A percentile compares a stretch with the other conserved stretches of the same genome.
phyloP scores from a whole-genome alignment of 2,888 invertebrate genomes.

The Cryptophagus acutangulus region DNA sequence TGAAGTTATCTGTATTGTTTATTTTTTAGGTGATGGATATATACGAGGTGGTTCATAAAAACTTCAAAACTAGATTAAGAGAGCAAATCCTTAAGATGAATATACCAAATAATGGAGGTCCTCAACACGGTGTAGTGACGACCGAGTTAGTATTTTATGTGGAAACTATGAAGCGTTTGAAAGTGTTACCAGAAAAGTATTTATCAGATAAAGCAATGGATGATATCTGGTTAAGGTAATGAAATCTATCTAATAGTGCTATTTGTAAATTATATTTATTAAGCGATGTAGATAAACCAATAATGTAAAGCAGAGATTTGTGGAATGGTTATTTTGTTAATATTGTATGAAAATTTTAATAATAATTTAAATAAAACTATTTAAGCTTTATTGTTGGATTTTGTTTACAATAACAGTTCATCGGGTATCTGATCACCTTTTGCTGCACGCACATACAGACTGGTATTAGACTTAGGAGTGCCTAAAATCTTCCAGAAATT shows the following conservation, averaged over 20 bases:
- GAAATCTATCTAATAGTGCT: slow-evolving; percentile 15
- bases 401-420: slow-evolving; percentile 29
- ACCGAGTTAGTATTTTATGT: slow-evolving; percentile 88
- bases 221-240: slow-evolving; percentile 74
- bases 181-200: slow-evolving; percentile 70
- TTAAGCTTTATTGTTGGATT: slow-evolving; percentile 13
- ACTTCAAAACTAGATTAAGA: slow-evolving; percentile 81
- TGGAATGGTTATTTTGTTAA: slow-evolving; percentile 8
- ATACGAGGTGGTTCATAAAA: slow-evolving; percentile 67
- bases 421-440: slow-evolving; percentile 38
- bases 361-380: slow-evolving; percentile 11
- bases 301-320: too few relatives aligned
- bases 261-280: slow-evolving; percentile 10
- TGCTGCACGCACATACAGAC: slow-evolving; percentile 37
- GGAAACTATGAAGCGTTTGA: slow-evolving; percentile 76
- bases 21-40: slow-evolving; percentile 42
- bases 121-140: slow-evolving; percentile 92
- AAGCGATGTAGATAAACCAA: slow-evolving; percentile 5
- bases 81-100: slow-evolving; percentile 81
- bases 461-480: slow-evolving; percentile 31
- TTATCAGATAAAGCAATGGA: slow-evolving; percentile 72
- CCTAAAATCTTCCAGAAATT: slow-evolving; percentile 34
- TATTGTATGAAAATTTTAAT: slow-evolving; percentile 10
- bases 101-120: slow-evolving; percentile 92
- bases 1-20: slow-evolving; percentile 7